Evolutionary conservation across 2,888 invertebrate genomes (phyloP), one percentile per base, ranked within the genome.

Genomic region (Ophraella communa): DNA sequence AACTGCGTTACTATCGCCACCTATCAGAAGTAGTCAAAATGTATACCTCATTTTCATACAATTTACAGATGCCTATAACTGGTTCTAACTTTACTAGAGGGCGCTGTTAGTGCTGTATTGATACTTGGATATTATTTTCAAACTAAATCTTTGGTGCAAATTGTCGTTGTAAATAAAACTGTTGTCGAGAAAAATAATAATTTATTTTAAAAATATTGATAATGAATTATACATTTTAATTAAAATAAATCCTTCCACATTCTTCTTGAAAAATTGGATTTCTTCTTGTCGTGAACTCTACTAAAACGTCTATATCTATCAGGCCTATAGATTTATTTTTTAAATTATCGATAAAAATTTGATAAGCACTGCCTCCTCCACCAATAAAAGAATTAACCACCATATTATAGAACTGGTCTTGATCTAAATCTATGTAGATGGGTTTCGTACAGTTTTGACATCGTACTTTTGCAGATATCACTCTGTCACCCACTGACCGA

Each of bases 351-450:
- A 82, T 75, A 47, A 89, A 71, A 74, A 85, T 81, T 64, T 81
- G 72, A 76, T 85, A 91, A 0, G 89, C 89, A 75, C 91, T 90
- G 52, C 92, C 92, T 10, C 92, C 92, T 21, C 83, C 83, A 1
- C 85, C 85, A 61, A 91, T 80, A 76, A 88, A 92, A 71, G 84
- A 83, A 52, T 87, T 84, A 1, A 88, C 77, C n/a, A 88, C 82
- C 0, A 93, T 79, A 11, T 87, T 83, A 81, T 94, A 93, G n/a
- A n/a, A n/a, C n/a, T n/a, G n/a, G n/a, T n/a, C 78, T 0, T 76
- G 72, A 35, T 87, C 82, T n/a, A 93, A 81, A 0, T 87, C 84
- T 71, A 84, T 80, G 80, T 87, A 92, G 8, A 76, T 76, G 7
- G 92, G 92, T 39, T 88, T 81, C 8, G 80, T 78, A 79, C 93